Base-by-base conservation (phyloP, 2,888 invertebrate genomes). In the Furcula furcula region DNA sequence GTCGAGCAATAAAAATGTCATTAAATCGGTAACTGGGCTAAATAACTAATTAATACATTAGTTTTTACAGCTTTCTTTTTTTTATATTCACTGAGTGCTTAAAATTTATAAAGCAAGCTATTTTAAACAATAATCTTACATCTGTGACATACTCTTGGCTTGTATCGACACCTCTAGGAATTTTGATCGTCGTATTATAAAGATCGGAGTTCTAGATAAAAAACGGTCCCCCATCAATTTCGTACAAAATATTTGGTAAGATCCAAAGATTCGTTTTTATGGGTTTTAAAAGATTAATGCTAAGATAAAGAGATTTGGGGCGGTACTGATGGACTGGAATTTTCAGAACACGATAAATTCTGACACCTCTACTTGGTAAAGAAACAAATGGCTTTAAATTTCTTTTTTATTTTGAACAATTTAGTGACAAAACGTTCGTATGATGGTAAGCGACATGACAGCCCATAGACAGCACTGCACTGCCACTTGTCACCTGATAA, bases 121-220 rank as follows among this genome's bases (percentile, higher is more conserved):
- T 65, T 54, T 61, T 60, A 65, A 62, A 62, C 51, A 58, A 62
- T 52, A 54, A 74, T 66, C 59, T 49, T 55, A 55, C 45, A 68
- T 69, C 62, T 64, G 63, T 57, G 62, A 69, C 77, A 82, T 83
- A 74, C 66, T 76, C 70, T 55, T 55, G 58, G 53, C 61, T 70
- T 80, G 81, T 85, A 87, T 87, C 77, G 84, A 87, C 88, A 88
- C 88, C 87, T 88, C 79, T 76, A 86, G 75, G 86, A 88, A 87
- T 88, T 80, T 86, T 80, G 77, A 86, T 83, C 68, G 76, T 56
- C 67, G 57, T 61, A 71, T 65, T 64, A 74, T 52, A 68, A 54
- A 74, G 86, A 87, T 86, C 67, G 62, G 40, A 70, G 67, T 57
- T 65, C 50, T 52, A 65, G 88, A 88, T 88, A 85, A 81, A 59